Percentiles rank a stretch among this genome's conserved stretches.
Evolutionary conservation across 2,797 vertebrate genomes (phyloP).

Genomic region (Kryptolebias ocellatus): DNA sequence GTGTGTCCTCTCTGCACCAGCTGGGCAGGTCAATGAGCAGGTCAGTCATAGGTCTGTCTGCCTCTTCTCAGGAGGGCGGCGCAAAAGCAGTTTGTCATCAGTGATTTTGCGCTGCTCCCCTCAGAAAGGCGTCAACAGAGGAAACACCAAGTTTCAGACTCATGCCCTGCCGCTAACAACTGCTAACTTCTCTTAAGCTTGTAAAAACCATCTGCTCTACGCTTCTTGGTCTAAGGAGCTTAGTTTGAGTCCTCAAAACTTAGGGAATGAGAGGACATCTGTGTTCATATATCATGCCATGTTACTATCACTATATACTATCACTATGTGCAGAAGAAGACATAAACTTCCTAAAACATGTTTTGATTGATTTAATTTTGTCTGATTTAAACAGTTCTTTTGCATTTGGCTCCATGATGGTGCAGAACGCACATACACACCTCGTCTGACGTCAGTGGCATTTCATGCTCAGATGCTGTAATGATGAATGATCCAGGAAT

Average conservation of each 20-base stretch:
- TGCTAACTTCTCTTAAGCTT: conserved; percentile 54
- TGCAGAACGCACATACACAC: conserved; percentile 25
- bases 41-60: conserved; percentile 79
- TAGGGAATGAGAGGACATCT: conserved; percentile 23
- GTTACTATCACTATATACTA: conserved; percentile 47
- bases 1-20: conserved; percentile 84
- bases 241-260: conserved; percentile 28
- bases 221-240: conserved; percentile 48
- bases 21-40: conserved; percentile 88
- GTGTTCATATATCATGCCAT: conserved; percentile 44
- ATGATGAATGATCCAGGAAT: conserved; percentile 29
- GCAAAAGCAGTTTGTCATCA: conserved; percentile 51
- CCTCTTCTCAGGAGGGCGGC: conserved; percentile 50
- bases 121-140: conserved; percentile 38
- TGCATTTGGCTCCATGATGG: conserved; percentile 64
- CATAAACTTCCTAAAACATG: conserved; percentile 21
- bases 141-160: conserved; percentile 52
- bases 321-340: conserved; percentile 48
- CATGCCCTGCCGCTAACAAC: conserved; percentile 57
- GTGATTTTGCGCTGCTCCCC: conserved; percentile 50
- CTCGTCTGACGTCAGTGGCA: conserved; percentile 53
- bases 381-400: conserved; percentile 27
- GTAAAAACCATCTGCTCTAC: conserved; percentile 58
- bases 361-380: conserved; percentile 10
- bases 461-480: conserved; percentile 66